phyloP scores from a whole-genome alignment of 2,888 invertebrate species.

The Volucella inanis region DNA sequence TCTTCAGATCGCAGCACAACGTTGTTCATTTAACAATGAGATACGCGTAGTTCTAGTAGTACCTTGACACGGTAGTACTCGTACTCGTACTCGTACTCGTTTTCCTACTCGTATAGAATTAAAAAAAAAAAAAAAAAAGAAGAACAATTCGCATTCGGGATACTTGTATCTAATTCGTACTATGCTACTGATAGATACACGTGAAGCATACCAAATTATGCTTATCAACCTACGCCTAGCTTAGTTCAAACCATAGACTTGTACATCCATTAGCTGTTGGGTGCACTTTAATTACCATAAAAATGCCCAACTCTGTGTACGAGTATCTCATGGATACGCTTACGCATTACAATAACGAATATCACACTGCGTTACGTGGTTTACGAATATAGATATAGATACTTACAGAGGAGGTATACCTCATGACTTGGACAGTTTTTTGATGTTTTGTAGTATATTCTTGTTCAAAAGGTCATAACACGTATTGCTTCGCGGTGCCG shows the following conservation, averaged over 20 bases:
- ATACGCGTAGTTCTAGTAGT: too few relatives aligned
- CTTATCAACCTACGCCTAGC: conserved; percentile 57
- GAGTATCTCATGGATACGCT: conserved; percentile 60
- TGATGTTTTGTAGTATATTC: conserved; percentile 10
- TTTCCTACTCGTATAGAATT: background rate
- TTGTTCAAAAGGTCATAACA: conserved; percentile 68
- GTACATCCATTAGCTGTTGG: conserved; percentile 65
- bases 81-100: too few relatives aligned
- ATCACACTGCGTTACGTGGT: conserved; percentile 41
- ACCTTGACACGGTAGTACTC: too few relatives aligned
- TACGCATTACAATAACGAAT: conserved; percentile 66
- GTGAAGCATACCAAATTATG: conserved; percentile 66
- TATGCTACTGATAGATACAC: conserved; percentile 12
- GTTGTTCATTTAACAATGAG: too few relatives aligned
- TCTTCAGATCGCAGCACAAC: conserved; percentile 5
- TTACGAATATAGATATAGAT: too few relatives aligned
- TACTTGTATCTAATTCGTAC: background rate
- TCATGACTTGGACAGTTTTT: background rate
- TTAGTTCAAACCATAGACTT: background rate
- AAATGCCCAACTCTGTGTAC: conserved; percentile 58
- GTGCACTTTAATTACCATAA: conserved; percentile 73
- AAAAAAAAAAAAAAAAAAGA: background rate
- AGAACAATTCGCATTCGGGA: background rate
- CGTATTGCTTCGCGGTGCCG: conserved; percentile 68
- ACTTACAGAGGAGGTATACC: too few relatives aligned